phyloP scores from a whole-genome alignment of 1,140 invertebrate species.

The Papilio helenus region DNA sequence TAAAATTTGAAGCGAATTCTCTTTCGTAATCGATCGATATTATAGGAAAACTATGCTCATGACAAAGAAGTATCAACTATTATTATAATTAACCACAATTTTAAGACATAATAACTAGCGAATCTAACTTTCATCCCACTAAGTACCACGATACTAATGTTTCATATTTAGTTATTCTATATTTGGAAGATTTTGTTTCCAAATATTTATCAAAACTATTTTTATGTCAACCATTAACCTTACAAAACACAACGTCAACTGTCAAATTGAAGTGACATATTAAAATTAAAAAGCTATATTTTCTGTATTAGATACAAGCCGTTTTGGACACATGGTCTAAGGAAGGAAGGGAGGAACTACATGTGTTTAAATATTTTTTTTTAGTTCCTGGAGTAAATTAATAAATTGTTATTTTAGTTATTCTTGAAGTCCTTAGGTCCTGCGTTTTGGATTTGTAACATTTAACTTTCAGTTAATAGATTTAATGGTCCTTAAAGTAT shows the following conservation, averaged over 20 bases:
- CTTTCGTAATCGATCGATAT: conserved; percentile 82
- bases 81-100: conserved; percentile 42
- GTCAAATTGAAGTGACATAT: conserved; percentile 45
- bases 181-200: conserved; percentile 55
- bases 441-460: not conserved
- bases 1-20: conserved; percentile 56
- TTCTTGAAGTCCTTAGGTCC: too few relatives aligned
- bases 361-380: not conserved
- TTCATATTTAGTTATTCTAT: conserved; percentile 43
- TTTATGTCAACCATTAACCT: conserved; percentile 74
- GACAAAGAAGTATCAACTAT: conserved; percentile 74
- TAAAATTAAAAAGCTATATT: conserved; percentile 8
- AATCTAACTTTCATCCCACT: conserved; percentile 5
- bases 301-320: not conserved
- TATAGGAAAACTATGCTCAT: conserved; percentile 72
- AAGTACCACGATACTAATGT: conserved; percentile 19
- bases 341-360: too few relatives aligned
- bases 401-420: too few relatives aligned
- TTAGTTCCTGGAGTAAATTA: not conserved
- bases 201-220: conserved; percentile 78
- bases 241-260: conserved; percentile 60
- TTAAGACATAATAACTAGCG: conserved; percentile 29
- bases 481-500: not conserved
- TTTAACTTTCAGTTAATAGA: not conserved
- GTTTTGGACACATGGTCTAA: not conserved